Conservation (phyloP, 2,888 invertebrate species). For the Kuschelorhynchus macadamiae region DNA sequence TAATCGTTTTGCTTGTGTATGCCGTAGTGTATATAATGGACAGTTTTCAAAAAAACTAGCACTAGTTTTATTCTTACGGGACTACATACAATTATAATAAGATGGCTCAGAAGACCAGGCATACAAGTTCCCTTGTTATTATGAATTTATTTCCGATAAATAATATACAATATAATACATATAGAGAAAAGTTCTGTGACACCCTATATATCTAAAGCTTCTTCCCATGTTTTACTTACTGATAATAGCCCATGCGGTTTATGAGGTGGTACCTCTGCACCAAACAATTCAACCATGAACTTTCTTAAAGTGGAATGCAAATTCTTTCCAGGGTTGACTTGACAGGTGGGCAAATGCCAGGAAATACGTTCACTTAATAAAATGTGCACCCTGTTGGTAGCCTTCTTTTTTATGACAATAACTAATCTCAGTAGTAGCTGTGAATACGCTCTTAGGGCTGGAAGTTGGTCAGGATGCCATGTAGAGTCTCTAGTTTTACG, state of each 20-base stretch:
- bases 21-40: too few relatives aligned
- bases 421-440: conserved; percentile 84
- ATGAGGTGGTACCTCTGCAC: conserved; percentile 87
- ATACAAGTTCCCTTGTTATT: too few relatives aligned
- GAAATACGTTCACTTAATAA: conserved; percentile 87
- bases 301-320: conserved; percentile 88
- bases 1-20: too few relatives aligned
- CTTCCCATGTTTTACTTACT: conserved; percentile 64
- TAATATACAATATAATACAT: too few relatives aligned
- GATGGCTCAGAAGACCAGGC: too few relatives aligned
- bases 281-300: conserved; percentile 94
- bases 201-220: too few relatives aligned
- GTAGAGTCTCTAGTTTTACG: conserved; percentile 60
- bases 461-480: conserved; percentile 83
- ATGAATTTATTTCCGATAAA: too few relatives aligned
- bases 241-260: conserved; percentile 86
- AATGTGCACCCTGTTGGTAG: conserved; percentile 88
- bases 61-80: too few relatives aligned
- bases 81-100: too few relatives aligned
- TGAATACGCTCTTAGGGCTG: conserved; percentile 77
- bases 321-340: conserved; percentile 89
- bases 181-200: too few relatives aligned
- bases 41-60: too few relatives aligned
- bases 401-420: conserved; percentile 84
- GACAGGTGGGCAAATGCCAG: conserved; percentile 88